Evolutionary conservation across 1,140 invertebrate species (phyloP).

Genomic region (Mactra quadrangularis): DNA sequence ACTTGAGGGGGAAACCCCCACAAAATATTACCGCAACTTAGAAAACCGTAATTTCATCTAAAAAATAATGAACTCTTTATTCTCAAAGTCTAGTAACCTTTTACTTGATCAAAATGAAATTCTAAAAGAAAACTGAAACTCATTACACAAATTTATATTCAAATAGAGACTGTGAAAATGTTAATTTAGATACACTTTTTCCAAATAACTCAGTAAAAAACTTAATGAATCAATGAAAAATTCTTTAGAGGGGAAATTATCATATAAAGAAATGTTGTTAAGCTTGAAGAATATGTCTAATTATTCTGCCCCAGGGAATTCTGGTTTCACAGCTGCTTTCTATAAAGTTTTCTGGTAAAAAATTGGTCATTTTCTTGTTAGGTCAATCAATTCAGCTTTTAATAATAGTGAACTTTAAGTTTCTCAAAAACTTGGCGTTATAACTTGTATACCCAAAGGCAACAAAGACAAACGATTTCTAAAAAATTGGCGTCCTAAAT

Average conservation of each 20-base stretch:
- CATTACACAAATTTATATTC: constrained; percentile 18
- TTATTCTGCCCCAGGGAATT: constrained; percentile 12
- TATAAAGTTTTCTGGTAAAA: not conserved
- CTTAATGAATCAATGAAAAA: not conserved
- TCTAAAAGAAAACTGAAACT: not conserved
- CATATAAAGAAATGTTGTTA: constrained; percentile 1
- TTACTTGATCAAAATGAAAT: constrained; percentile 3
- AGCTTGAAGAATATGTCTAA: constrained; percentile 2
- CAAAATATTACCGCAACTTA: not conserved
- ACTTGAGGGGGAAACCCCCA: constrained; percentile 23
- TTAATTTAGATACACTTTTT: not conserved
- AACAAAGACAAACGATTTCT: constrained; percentile 36
- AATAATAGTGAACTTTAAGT: not conserved
- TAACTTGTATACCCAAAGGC: constrained; percentile 36
- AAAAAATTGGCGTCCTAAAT: constrained; percentile 48
- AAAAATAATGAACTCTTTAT: constrained; percentile 25
- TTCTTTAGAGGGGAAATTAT: not conserved
- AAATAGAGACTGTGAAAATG: not conserved
- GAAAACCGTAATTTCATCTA: constrained; percentile 26
- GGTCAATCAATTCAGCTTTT: constrained; percentile 1
- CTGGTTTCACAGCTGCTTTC: constrained; percentile 13
- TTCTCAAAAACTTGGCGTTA: constrained; percentile 14
- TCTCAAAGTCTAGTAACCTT: not conserved
- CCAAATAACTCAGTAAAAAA: not conserved
- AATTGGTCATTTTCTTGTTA: constrained; percentile 8